Base-by-base conservation (phyloP, 2,888 invertebrate species). In the Idaea biselata region DNA sequence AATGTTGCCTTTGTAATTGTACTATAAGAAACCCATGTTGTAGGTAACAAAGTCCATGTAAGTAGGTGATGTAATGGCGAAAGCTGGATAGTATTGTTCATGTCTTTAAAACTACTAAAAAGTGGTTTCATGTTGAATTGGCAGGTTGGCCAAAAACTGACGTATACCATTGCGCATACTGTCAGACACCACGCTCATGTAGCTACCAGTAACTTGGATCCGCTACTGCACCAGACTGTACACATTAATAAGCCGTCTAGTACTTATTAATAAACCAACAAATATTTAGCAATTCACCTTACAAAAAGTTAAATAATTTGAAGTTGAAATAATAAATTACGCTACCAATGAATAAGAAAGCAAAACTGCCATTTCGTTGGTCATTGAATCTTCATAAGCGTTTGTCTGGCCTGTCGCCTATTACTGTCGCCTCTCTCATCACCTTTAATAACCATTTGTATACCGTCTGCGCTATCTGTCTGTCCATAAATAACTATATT, bases 401-500 rank as follows among this genome's bases (percentile, higher is more conserved):
- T 56, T 17, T 56, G 18, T 56, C 56, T 56, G 56, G 56, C 8
- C 56, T 18, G 55, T 55, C 55, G 16, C 55, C 18, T 18, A 56
- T 18, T 56, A 14, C 18, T 18, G 18, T 18, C 17, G 57, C 25
- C 55, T 60, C 61, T 63, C 57, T 61, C 54, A 61, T 60, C 62
- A 60, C 56, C 62, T 63, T 61, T 60, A 60, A 33, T 57, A 44
- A 32, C 58, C 63, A 59, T 63, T 58, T 58, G 54, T 44, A 14
- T 56, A 55, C n/a, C 17, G 17, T 18, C 14, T 56, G 56, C 18
- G 18, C 18, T 56, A 56, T 56, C 33, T 59, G 55, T 14, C 18
- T 55, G 58, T 31, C 57, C 65, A 67, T 67, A 62, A 67, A 65
- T 65, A 67, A 67, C 61, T 54, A 59, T 65, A 64, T 67, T 65